A percentile compares a stretch with the other conserved stretches of the same genome.
Evolutionary conservation across 2,888 invertebrate species (phyloP).

Genomic region (Pocota personata): DNA sequence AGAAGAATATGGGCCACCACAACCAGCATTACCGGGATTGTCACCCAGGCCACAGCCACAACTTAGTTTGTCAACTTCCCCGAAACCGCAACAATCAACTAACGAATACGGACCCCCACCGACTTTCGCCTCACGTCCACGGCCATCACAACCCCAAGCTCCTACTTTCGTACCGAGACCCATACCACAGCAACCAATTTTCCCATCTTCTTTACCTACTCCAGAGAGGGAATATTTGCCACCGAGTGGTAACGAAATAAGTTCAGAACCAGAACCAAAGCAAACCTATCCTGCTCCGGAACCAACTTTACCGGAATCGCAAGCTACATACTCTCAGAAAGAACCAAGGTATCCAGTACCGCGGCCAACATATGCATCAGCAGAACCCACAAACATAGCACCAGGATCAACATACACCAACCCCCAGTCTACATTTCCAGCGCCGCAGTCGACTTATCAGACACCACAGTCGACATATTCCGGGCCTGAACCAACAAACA

Average conservation of each 20-base stretch:
- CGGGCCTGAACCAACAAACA: conserved; percentile 23
- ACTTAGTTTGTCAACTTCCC: not conserved
- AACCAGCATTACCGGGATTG: conserved; percentile 11
- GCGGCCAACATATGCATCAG: conserved; percentile 51
- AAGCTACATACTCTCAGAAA: not conserved
- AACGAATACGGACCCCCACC: conserved; percentile 19
- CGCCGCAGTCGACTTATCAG: conserved; percentile 28
- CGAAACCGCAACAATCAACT: conserved; percentile 17
- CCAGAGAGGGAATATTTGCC: conserved; percentile 50
- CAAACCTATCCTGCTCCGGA: conserved; percentile 19
- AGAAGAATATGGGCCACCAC: conserved; percentile 45
- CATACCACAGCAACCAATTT: not conserved
- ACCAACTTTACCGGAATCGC: not conserved
- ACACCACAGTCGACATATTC: conserved; percentile 54
- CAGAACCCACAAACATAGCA: conserved; percentile 22
- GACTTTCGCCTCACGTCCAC: not conserved
- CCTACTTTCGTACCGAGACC: not conserved
- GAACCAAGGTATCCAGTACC: not conserved
- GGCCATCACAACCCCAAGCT: not conserved
- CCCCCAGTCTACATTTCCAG: conserved; percentile 15
- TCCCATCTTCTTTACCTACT: not conserved
- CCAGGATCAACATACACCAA: conserved; percentile 53
- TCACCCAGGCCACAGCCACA: conserved; percentile 32
- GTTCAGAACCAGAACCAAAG: not conserved
- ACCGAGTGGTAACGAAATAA: conserved; percentile 39